Conservation (phyloP, 2,113 vertebrate genomes). For the Sphyrna mokarran region DNA sequence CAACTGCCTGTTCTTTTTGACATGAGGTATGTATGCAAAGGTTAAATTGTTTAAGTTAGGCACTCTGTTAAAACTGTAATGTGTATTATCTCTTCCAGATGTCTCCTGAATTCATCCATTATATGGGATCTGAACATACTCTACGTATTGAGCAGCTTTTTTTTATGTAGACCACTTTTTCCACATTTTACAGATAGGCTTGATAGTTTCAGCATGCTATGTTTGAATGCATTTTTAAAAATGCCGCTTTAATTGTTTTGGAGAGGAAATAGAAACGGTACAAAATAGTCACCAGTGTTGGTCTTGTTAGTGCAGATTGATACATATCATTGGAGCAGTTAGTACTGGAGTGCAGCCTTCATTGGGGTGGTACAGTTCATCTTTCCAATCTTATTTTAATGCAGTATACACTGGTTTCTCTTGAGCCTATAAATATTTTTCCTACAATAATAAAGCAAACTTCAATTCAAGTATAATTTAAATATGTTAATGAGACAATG, state of each 20-base stretch:
- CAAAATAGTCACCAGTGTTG: background rate
- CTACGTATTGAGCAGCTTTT: no score
- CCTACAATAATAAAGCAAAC: background rate
- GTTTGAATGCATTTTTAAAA: background rate
- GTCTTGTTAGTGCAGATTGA: background rate
- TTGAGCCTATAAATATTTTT: no score
- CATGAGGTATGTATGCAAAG: no score
- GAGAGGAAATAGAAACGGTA: background rate
- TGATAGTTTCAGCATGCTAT: background rate
- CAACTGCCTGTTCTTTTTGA: no score
- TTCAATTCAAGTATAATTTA: background rate
- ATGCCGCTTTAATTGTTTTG: background rate
- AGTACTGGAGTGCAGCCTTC: background rate
- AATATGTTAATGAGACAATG: background rate
- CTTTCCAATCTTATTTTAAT: background rate
- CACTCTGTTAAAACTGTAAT: no score
- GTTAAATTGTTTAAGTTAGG: no score
- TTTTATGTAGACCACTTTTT: no score
- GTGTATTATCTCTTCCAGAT: no score
- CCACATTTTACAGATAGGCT: no score
- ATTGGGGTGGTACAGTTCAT: background rate
- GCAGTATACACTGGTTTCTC: no score
- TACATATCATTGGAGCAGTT: background rate
- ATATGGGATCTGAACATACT: no score
- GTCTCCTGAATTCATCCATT: no score